Conservation (phyloP, 2,113 vertebrate genomes). For the Microtus ochrogaster region DNA sequence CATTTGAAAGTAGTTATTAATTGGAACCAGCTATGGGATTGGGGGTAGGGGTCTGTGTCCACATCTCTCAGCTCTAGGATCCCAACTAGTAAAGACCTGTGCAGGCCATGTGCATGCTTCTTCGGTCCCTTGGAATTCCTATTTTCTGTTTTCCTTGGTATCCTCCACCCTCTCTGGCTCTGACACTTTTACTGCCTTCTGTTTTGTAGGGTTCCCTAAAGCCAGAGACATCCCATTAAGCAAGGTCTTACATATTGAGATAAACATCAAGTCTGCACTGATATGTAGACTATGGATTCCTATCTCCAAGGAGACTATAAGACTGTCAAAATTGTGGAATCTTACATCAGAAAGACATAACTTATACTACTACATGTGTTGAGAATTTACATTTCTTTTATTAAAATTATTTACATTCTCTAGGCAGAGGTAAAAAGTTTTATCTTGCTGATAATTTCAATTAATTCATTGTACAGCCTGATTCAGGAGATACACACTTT, state of each 20-base stretch:
- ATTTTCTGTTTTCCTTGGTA: neutral
- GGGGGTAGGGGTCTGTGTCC: neutral
- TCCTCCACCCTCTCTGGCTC: neutral
- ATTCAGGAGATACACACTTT: neutral
- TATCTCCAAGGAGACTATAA: neutral
- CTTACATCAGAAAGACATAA: neutral
- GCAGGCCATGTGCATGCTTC: neutral
- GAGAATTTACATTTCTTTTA: neutral
- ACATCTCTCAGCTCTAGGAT: neutral
- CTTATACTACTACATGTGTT: neutral
- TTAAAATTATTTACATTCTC: neutral
- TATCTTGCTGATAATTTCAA: neutral
- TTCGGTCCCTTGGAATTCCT: too few species aligned
- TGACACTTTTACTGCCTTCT: neutral
- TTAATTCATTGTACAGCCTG: neutral
- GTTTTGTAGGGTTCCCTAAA: neutral
- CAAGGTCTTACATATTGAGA: accelerated
- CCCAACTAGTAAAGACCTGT: neutral
- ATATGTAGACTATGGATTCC: neutral
- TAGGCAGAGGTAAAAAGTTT: neutral
- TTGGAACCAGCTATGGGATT: neutral
- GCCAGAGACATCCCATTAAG: neutral
- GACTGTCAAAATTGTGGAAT: neutral
- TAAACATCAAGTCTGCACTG: neutral
- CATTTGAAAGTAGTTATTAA: neutral